Conservation (phyloP, 1,140 invertebrate genomes). For the Anoplophora glabripennis region DNA sequence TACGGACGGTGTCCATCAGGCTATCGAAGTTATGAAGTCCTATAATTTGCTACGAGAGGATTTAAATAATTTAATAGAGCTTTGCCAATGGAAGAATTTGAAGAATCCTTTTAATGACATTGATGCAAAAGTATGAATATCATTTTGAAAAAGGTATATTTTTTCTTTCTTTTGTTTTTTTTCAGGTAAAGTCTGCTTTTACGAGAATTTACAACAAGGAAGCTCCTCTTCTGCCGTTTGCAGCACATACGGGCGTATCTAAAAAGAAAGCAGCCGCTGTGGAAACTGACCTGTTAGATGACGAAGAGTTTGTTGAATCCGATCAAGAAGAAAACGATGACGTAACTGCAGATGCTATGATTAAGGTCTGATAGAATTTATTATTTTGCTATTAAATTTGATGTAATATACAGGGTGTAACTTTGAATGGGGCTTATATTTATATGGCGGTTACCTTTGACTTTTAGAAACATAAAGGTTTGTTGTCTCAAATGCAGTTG, state of each 20-base stretch:
- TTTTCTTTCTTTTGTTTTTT: conserved; percentile 21
- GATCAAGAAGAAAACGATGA: conserved; percentile 59
- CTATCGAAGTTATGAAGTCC: conserved; percentile 73
- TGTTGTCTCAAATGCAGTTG: too few species aligned
- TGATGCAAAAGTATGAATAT: conserved; percentile 67
- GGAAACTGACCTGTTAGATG: conserved; percentile 50
- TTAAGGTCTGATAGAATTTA: conserved; percentile 60
- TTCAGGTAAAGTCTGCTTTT: conserved; percentile 84
- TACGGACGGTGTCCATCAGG: conserved; percentile 66
- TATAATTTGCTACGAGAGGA: conserved; percentile 90
- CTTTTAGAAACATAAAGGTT: too few species aligned
- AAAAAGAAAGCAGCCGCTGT: conserved; percentile 55
- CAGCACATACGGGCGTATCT: conserved; percentile 56
- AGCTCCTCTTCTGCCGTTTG: conserved; percentile 67
- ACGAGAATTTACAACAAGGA: conserved; percentile 91
- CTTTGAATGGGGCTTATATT: too few species aligned
- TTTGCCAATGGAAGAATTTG: conserved; percentile 79
- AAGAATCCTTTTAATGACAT: conserved; percentile 73
- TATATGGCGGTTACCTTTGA: too few species aligned
- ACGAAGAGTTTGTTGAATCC: conserved; percentile 51
- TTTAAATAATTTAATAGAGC: conserved; percentile 80
- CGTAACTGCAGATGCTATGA: conserved; percentile 71
- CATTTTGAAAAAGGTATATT: conserved; percentile 15
- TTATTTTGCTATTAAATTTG: too few species aligned
- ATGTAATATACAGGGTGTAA: too few species aligned